Conservation (phyloP, 2,888 invertebrate genomes). For the Archips xylosteana region DNA sequence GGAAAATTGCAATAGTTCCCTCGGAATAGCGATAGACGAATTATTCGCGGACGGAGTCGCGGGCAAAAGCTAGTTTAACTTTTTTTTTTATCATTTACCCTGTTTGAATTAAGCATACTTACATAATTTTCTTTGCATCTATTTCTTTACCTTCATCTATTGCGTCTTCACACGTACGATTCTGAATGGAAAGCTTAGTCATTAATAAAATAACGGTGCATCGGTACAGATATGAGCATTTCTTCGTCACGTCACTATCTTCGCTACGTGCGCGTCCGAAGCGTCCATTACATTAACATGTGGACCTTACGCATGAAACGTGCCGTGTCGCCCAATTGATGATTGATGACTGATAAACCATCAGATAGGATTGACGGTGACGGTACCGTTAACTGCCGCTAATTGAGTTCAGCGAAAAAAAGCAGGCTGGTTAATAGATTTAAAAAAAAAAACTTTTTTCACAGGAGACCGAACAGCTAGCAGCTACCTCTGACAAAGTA, state of each 20-base stretch:
- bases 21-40: too few species aligned
- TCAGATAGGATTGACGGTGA: constrained; percentile 30
- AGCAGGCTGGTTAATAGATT: background rate
- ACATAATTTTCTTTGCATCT: background rate
- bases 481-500: too few species aligned
- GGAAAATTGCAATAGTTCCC: too few species aligned
- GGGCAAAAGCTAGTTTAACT: too few species aligned
- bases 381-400: constrained; percentile 35
- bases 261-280: constrained; percentile 21
- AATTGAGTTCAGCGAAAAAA: constrained; percentile 18
- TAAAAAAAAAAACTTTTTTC: too few species aligned
- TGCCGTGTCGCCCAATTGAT: background rate
- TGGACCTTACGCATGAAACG: constrained; percentile 17
- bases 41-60: too few species aligned
- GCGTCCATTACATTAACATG: constrained; percentile 23
- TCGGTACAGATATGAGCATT: constrained; percentile 27
- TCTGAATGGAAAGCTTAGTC: constrained; percentile 26
- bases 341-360: constrained; percentile 30
- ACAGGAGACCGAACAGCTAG: too few species aligned
- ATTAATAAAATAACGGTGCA: constrained; percentile 37
- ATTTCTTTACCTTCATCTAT: background rate
- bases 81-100: too few species aligned
- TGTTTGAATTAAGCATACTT: too few species aligned
- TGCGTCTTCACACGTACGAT: constrained; percentile 1
- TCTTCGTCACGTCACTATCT: constrained; percentile 16